These are phyloP conservation scores for Mesochorus sp. DNA, from an alignment of 2,888 invertebrate genomes.

Conservation along the genomic window DNA sequence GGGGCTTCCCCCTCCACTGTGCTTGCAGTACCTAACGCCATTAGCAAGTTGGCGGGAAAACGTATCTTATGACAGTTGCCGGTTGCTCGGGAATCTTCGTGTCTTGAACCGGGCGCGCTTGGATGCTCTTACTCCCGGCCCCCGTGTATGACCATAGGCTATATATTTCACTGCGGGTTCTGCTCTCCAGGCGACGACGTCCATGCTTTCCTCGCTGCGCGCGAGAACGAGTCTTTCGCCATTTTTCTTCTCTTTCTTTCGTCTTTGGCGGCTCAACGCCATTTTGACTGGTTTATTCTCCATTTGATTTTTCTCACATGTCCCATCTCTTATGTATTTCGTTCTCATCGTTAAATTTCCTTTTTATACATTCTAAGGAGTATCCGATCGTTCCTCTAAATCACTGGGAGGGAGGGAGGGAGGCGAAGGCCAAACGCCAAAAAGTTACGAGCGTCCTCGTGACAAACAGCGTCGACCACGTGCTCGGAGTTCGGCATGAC, in stretches of 20 bases:
- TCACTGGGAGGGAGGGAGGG: not conserved
- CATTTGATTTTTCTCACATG: too few relatives aligned
- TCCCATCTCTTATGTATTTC: too few relatives aligned
- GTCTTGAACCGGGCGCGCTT: not conserved
- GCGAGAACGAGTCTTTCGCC: too few relatives aligned
- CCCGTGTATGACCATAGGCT: conserved; percentile 56
- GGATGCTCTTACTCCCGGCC: conserved; percentile 48
- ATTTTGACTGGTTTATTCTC: too few relatives aligned
- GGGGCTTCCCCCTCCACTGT: not conserved
- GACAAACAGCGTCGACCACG: conserved; percentile 35
- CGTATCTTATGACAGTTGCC: conserved; percentile 67
- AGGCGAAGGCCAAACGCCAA: conserved; percentile 18
- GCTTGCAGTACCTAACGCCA: conserved; percentile 42
- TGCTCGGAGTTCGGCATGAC: conserved; percentile 41
- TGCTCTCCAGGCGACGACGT: too few relatives aligned
- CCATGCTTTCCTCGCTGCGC: too few relatives aligned
- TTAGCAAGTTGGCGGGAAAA: conserved; percentile 73
- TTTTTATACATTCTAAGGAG: too few relatives aligned
- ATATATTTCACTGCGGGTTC: too few relatives aligned
- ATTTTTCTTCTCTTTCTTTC: too few relatives aligned
- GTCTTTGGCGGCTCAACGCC: too few relatives aligned
- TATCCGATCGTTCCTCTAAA: not conserved
- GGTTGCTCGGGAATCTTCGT: conserved; percentile 25
- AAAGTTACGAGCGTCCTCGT: conserved; percentile 30
- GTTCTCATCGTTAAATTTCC: too few relatives aligned